Evolutionary conservation across 2,888 invertebrate genomes (phyloP).

Genomic region (Lacanobia wlatinum): DNA sequence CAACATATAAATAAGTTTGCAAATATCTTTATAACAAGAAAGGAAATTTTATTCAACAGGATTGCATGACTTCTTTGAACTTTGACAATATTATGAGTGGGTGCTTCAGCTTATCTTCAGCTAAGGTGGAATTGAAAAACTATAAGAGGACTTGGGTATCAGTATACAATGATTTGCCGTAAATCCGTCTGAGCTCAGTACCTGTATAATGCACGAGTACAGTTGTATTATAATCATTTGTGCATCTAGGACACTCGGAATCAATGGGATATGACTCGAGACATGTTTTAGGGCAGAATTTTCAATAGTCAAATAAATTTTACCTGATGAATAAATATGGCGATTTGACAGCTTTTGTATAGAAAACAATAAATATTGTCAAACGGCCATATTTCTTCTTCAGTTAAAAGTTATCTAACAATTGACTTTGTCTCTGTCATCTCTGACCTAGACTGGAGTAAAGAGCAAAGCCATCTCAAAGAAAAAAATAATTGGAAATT

Average conservation of each 20-base stretch:
- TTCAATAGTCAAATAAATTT: neutral
- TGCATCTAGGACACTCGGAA: neutral
- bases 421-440: neutral
- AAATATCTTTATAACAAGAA: neutral
- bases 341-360: neutral
- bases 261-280: neutral
- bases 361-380: no score
- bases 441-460: no score
- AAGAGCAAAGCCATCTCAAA: no score
- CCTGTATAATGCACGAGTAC: neutral
- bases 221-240: neutral
- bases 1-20: neutral
- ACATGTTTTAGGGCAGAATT: neutral
- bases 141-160: constrained; percentile 6
- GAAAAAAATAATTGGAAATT: neutral
- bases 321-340: neutral
- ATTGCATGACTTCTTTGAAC: neutral
- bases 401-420: neutral
- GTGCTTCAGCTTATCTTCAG: constrained; percentile 10
- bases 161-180: constrained; percentile 10
- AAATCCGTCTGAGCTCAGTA: neutral
- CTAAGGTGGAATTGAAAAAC: constrained; percentile 27
- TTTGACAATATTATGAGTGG: constrained; percentile 16
- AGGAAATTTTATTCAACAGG: neutral
- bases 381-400: neutral